Percentiles rank a stretch among this genome's conserved stretches.
These are phyloP conservation scores for Zosterops lateralis DNA, from an alignment of 2,113 vertebrate genomes.

Conservation along the genomic window DNA sequence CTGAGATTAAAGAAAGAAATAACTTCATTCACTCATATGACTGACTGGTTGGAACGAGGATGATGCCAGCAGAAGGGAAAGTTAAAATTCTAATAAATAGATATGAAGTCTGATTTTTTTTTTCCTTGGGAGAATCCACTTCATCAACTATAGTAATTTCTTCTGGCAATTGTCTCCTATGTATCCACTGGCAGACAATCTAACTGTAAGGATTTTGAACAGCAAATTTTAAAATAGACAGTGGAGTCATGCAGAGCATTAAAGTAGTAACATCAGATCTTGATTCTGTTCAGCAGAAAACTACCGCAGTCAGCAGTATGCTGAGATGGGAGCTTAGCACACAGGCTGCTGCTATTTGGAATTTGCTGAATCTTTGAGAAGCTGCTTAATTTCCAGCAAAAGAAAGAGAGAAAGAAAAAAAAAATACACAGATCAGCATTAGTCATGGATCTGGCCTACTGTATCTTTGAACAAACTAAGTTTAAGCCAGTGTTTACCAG, in stretches of 20 bases:
- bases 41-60: background rate
- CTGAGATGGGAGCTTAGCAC: background rate
- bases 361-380: conserved; percentile 14
- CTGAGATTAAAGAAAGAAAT: background rate
- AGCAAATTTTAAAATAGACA: background rate
- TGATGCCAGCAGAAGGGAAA: background rate
- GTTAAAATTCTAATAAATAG: background rate
- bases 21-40: background rate
- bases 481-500: background rate
- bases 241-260: background rate
- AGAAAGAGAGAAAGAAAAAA: background rate
- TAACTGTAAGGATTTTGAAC: background rate
- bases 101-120: background rate
- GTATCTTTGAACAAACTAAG: background rate
- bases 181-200: background rate
- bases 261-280: background rate
- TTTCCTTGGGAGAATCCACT: background rate
- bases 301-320: background rate
- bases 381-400: background rate
- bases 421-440: background rate
- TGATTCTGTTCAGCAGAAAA: background rate
- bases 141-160: background rate
- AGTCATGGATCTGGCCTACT: conserved; percentile 23
- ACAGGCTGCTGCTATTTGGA: background rate
- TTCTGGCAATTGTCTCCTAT: background rate